These are phyloP conservation scores for Thalassaphorura encarpata DNA, from an alignment of 1,140 invertebrate genomes.

Conservation along the genomic window DNA sequence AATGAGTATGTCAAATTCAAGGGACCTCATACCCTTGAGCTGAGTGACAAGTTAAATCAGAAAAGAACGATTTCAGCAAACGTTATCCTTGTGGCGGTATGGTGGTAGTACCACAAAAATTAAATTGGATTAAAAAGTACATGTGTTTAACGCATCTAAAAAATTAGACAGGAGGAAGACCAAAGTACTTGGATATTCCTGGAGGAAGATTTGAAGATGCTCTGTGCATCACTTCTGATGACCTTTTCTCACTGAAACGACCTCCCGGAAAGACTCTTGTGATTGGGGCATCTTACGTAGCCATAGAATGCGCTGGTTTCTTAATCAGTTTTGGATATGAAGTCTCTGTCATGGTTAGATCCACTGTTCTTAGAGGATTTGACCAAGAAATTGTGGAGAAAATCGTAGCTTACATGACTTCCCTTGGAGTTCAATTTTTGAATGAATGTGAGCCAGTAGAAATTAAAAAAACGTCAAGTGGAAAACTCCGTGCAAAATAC, in stretches of 20 bases:
- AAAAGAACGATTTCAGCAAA: slow-evolving; percentile 52
- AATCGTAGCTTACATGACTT: slow-evolving; percentile 72
- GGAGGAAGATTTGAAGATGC: slow-evolving; percentile 44
- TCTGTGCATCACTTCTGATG: slow-evolving; percentile 56
- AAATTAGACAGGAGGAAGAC: no score
- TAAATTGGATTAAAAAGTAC: no score
- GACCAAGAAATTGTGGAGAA: slow-evolving; percentile 91
- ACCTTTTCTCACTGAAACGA: slow-evolving; percentile 53
- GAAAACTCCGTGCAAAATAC: no score
- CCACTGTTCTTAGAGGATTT: slow-evolving; percentile 89
- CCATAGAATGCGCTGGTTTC: slow-evolving; percentile 60
- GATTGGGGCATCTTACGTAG: slow-evolving; percentile 56
- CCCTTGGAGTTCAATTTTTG: slow-evolving; percentile 71
- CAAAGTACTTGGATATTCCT: slow-evolving; percentile 47
- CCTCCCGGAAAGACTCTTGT: slow-evolving; percentile 55
- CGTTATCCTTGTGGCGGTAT: slow-evolving; percentile 51
- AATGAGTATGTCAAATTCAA: slow-evolving; percentile 54
- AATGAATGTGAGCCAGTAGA: slow-evolving; percentile 62
- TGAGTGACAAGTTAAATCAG: slow-evolving; percentile 41
- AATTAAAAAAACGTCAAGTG: slow-evolving; percentile 57
- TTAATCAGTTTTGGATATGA: slow-evolving; percentile 48
- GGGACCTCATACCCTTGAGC: slow-evolving; percentile 44
- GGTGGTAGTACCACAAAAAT: slow-evolving; percentile 51
- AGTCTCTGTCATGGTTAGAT: slow-evolving; percentile 60
- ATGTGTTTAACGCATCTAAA: no score